Conservation (phyloP, 2,888 invertebrate species). For the Arrhopalites spinosus region DNA sequence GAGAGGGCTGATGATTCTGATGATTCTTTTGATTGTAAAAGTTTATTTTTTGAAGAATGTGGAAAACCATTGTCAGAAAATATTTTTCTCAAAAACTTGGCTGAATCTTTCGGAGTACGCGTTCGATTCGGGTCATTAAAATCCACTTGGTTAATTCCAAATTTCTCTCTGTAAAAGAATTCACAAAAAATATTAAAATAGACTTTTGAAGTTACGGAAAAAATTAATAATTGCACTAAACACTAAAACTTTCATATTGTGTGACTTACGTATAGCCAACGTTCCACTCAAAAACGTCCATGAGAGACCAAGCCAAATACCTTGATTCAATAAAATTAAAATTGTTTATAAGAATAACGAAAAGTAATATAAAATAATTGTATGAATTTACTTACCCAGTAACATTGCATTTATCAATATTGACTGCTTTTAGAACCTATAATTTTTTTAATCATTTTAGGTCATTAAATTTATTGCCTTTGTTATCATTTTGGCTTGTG, state of each 20-base stretch:
- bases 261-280: constrained; percentile 48
- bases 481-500: not conserved
- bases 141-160: constrained; percentile 53
- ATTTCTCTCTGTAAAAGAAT: constrained; percentile 43
- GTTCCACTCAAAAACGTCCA: constrained; percentile 51
- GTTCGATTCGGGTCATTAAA: constrained; percentile 42
- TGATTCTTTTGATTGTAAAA: no score
- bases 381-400: no score
- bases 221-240: constrained; percentile 8
- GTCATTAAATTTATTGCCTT: not conserved
- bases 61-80: constrained; percentile 52
- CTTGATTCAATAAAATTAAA: no score
- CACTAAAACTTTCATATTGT: no score
- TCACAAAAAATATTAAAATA: not conserved
- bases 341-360: no score
- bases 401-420: constrained; percentile 48
- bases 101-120: constrained; percentile 51
- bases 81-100: constrained; percentile 41
- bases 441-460: not conserved
- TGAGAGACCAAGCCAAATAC: constrained; percentile 52
- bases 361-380: no score
- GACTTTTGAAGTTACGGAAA: not conserved
- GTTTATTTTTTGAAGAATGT: constrained; percentile 38
- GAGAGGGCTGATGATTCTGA: constrained; percentile 1
- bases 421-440: not conserved